A percentile compares a stretch with the other conserved stretches of the same genome.
phyloP scores from a whole-genome alignment of 2,113 vertebrate species.

The Ornithorhynchus anatinus region DNA sequence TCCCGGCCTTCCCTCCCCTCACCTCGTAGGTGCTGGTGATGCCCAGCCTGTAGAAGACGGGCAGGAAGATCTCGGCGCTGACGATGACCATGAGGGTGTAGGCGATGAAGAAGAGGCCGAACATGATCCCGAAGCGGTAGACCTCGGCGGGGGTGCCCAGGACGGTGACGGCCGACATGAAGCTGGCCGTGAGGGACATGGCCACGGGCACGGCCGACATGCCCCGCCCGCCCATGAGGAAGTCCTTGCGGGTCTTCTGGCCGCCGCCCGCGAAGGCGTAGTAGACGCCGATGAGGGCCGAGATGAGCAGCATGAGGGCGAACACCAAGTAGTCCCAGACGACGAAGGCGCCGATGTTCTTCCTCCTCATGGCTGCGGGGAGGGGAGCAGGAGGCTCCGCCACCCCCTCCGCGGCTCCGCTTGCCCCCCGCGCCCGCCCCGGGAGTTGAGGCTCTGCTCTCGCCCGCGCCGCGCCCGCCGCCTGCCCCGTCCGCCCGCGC shows the following conservation, averaged over 20 bases:
- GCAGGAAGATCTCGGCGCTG: conserved; percentile 75
- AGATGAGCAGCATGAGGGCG: conserved; percentile 69
- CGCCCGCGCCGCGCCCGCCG: too few relatives aligned
- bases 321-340: conserved; percentile 75
- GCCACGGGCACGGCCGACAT: conserved; percentile 72
- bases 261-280: conserved; percentile 58
- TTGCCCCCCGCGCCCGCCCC: not conserved
- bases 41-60: conserved; percentile 76
- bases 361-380: conserved; percentile 15
- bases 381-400: too few relatives aligned
- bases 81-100: conserved; percentile 61
- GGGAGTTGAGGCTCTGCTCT: too few relatives aligned
- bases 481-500: too few relatives aligned
- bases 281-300: conserved; percentile 72
- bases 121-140: conserved; percentile 71
- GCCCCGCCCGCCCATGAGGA: conserved; percentile 69
- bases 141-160: conserved; percentile 76
- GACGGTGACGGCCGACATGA: conserved; percentile 80
- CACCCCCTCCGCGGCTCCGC: too few relatives aligned
- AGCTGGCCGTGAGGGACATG: conserved; percentile 75
- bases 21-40: conserved; percentile 71
- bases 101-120: conserved; percentile 54
- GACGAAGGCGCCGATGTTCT: conserved; percentile 48
- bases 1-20: too few relatives aligned
- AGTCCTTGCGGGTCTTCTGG: conserved; percentile 56